A percentile compares a stretch with the other conserved stretches of the same genome.
Conservation (phyloP, 1,140 invertebrate species). For the Panagrolaimus sp. region DNA sequence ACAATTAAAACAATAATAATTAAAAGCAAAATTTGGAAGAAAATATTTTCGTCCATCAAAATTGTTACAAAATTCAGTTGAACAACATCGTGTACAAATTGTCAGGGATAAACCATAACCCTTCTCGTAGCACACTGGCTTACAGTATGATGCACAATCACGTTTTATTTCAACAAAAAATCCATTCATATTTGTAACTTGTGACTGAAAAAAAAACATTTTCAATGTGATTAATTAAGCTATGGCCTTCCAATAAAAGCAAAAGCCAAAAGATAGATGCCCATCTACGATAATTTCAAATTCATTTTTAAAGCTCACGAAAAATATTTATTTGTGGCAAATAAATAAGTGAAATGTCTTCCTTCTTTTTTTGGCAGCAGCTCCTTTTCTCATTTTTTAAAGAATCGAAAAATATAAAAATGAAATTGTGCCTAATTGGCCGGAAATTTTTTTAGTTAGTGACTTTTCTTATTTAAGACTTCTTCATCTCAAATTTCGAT, state of each 20-base stretch:
- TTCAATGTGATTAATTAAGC: too few relatives aligned
- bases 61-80: neutral
- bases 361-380: too few relatives aligned
- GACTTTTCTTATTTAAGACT: neutral
- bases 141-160: slow-evolving; percentile 6
- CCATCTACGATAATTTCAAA: too few relatives aligned
- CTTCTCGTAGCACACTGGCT: neutral
- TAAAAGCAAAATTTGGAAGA: neutral
- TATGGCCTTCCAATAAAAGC: too few relatives aligned
- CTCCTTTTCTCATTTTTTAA: too few relatives aligned
- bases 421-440: slow-evolving; percentile 10
- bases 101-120: neutral
- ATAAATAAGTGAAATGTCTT: too few relatives aligned
- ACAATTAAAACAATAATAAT: too few relatives aligned
- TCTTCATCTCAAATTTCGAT: slow-evolving; percentile 5
- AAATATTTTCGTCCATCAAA: neutral
- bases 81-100: slow-evolving; percentile 1
- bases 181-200: slow-evolving; percentile 3
- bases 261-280: too few relatives aligned
- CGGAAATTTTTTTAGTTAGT: slow-evolving; percentile 8
- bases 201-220: neutral
- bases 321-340: too few relatives aligned
- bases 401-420: too few relatives aligned
- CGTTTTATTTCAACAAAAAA: slow-evolving; percentile 8
- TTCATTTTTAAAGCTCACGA: too few relatives aligned